Evolutionary conservation across 2,113 vertebrate genomes (phyloP).

Genomic region (Todiramphus chloris): DNA sequence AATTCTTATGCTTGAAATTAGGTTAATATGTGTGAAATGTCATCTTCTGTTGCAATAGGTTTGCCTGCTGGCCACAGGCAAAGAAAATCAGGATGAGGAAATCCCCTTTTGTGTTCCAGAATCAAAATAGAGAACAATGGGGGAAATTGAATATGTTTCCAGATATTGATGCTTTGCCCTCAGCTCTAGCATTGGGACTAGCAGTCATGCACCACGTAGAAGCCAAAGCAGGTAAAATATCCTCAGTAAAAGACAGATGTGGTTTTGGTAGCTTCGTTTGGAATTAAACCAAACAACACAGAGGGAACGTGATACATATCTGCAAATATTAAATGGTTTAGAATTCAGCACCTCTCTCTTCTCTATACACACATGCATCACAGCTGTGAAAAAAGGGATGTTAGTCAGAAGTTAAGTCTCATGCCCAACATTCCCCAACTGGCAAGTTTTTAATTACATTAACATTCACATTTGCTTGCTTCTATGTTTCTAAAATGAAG

Average conservation of each 20-base stretch:
- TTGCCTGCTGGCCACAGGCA: neutral
- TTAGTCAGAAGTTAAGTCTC: neutral
- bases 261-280: neutral
- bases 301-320: neutral
- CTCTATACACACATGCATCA: neutral
- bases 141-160: neutral
- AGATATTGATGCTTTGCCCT: neutral
- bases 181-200: neutral
- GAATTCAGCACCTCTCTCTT: neutral
- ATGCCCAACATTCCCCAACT: neutral
- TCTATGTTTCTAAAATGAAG: conserved; percentile 2
- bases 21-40: neutral
- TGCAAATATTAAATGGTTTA: neutral
- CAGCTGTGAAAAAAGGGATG: neutral
- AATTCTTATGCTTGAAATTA: neutral
- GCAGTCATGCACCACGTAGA: neutral
- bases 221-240: neutral
- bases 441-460: conserved; percentile 30
- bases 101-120: neutral
- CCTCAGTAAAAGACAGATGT: neutral
- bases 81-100: neutral
- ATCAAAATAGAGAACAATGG: neutral
- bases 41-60: neutral
- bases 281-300: neutral
- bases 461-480: conserved; percentile 20